Evolutionary conservation across 2,113 vertebrate species (phyloP).

Genomic region (Atrichornis clamosus): DNA sequence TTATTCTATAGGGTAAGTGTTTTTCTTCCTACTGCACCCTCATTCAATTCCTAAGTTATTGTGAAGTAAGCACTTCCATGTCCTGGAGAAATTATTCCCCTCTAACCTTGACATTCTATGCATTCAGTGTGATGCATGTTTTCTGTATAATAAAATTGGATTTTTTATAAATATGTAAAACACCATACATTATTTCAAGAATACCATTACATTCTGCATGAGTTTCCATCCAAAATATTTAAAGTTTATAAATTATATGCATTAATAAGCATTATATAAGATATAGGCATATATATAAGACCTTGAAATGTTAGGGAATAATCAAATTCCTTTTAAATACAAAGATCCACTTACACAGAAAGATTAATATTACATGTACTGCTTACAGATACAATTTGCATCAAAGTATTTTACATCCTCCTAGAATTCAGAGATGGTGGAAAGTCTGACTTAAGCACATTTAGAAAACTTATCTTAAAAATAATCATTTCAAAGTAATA

Average conservation of each 20-base stretch:
- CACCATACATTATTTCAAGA: not conserved
- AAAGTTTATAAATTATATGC: not conserved
- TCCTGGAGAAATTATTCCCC: not conserved
- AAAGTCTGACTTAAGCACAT: conserved; percentile 54
- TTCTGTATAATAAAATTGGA: not conserved
- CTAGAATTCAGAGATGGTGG: conserved; percentile 30
- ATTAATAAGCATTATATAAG: not conserved
- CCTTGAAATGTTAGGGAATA: conserved; percentile 19
- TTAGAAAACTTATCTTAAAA: conserved; percentile 68
- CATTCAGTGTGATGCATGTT: not conserved
- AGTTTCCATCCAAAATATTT: conserved; percentile 25
- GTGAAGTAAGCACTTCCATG: conserved; percentile 2
- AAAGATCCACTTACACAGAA: conserved; percentile 48
- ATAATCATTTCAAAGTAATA: conserved; percentile 73
- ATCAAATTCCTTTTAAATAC: conserved; percentile 36
- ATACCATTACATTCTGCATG: not conserved
- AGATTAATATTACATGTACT: conserved; percentile 46
- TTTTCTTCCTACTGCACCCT: not conserved
- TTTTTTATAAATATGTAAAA: not conserved
- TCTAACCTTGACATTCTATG: not conserved
- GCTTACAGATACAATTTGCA: conserved; percentile 65
- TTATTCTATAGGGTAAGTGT: not conserved
- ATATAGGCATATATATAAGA: not conserved
- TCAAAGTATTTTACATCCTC: conserved; percentile 55
- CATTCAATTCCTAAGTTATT: not conserved